Evolutionary conservation across 2,888 invertebrate species (phyloP).

Genomic region (Drosophila setosimentum): DNA sequence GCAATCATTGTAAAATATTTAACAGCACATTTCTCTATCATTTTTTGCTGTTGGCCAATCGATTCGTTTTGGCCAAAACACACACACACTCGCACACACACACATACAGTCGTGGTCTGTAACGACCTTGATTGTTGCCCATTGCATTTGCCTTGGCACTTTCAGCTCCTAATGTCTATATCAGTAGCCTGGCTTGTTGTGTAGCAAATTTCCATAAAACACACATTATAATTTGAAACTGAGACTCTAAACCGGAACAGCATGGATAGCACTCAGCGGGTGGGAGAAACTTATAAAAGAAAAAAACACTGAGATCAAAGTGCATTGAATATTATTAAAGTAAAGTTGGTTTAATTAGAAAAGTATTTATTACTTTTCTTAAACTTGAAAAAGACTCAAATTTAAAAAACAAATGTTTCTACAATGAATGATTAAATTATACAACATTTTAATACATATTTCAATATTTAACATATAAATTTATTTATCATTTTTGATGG

Average conservation of each 20-base stretch:
- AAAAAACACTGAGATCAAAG: background rate
- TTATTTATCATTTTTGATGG: background rate
- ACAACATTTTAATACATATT: background rate
- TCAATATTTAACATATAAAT: background rate
- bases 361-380: background rate
- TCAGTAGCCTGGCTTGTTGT: conserved; percentile 48
- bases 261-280: conserved; percentile 1
- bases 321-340: background rate
- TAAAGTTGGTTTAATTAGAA: background rate
- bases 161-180: conserved; percentile 58
- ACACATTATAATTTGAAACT: conserved; percentile 5
- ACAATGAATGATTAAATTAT: no score
- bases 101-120: conserved; percentile 32
- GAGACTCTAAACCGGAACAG: background rate
- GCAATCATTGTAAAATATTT: conserved; percentile 40
- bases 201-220: conserved; percentile 50
- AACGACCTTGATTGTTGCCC: conserved; percentile 72
- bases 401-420: background rate
- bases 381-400: background rate
- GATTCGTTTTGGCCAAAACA: conserved; percentile 66
- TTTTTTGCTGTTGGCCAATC: conserved; percentile 52
- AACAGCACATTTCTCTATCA: conserved; percentile 13
- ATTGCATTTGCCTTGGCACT: conserved; percentile 1
- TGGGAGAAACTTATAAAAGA: no score
- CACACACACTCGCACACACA: conserved; percentile 20